A percentile compares a stretch with the other conserved stretches of the same genome.
phyloP scores from a whole-genome alignment of 2,113 vertebrate genomes.

The Phrynosoma platyrhinos region DNA sequence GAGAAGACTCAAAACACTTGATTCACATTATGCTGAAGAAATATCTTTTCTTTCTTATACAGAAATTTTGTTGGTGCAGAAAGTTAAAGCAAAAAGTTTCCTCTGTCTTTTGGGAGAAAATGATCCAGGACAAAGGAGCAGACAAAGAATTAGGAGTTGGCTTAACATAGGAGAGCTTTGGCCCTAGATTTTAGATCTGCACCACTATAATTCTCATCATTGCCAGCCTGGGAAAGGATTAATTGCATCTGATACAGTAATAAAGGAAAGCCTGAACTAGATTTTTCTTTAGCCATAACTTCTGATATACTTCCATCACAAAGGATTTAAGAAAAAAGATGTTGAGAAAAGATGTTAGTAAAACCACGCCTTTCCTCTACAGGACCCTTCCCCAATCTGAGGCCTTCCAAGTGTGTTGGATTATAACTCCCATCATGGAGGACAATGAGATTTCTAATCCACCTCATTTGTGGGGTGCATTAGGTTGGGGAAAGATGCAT shows the following conservation, averaged over 20 bases:
- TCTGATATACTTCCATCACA: not conserved
- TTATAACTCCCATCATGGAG: too few relatives aligned
- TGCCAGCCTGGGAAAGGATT: not conserved
- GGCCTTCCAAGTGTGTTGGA: too few relatives aligned
- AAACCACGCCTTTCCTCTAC: not conserved
- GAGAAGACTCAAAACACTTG: not conserved
- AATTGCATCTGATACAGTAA: not conserved
- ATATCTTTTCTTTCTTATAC: not conserved
- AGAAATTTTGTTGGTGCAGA: not conserved
- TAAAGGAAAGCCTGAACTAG: not conserved
- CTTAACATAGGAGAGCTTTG: not conserved
- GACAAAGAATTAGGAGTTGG: not conserved
- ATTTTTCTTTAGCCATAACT: not conserved
- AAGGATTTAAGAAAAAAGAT: not conserved
- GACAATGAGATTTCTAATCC: not conserved
- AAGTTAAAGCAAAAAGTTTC: not conserved
- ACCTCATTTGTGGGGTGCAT: not conserved
- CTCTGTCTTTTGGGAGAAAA: not conserved
- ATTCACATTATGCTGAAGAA: not conserved
- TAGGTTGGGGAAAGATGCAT: not conserved
- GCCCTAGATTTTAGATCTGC: not conserved
- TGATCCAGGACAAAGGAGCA: not conserved
- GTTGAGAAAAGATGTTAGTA: not conserved
- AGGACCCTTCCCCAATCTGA: not conserved
- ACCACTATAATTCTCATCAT: not conserved